These are phyloP conservation scores for Drosophila acutilabella DNA, from an alignment of 2,888 invertebrate species.

Conservation along the genomic window DNA sequence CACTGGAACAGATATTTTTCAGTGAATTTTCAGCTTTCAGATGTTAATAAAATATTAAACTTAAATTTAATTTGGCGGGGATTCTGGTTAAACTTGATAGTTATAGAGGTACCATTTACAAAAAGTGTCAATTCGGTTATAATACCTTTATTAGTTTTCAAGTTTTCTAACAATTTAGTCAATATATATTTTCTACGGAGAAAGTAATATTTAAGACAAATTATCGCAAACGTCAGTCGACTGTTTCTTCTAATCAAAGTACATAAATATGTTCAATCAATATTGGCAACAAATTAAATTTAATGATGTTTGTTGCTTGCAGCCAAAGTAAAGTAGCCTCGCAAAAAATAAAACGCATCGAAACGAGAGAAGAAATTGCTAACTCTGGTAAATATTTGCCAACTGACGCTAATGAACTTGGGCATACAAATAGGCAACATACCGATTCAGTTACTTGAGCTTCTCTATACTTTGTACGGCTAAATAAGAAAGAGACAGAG, in stretches of 20 bases:
- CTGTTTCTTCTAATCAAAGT: constrained; percentile 3
- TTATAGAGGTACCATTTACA: too few relatives aligned
- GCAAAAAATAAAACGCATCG: not conserved
- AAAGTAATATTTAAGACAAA: too few relatives aligned
- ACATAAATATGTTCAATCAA: constrained; percentile 58
- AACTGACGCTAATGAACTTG: constrained; percentile 80
- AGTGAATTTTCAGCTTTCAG: too few relatives aligned
- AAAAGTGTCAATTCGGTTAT: too few relatives aligned
- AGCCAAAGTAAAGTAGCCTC: constrained; percentile 50
- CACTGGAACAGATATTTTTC: too few relatives aligned
- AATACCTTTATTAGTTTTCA: too few relatives aligned
- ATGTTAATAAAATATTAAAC: too few relatives aligned
- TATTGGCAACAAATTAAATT: constrained; percentile 79
- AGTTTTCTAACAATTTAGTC: too few relatives aligned
- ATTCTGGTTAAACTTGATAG: too few relatives aligned
- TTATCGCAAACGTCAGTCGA: not conserved
- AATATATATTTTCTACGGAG: too few relatives aligned
- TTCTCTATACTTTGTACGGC: not conserved
- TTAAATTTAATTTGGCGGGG: too few relatives aligned
- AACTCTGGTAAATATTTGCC: constrained; percentile 74
- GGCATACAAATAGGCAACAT: constrained; percentile 69
- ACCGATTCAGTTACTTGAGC: constrained; percentile 13
- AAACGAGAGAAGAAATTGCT: constrained; percentile 54
- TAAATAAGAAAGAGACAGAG: not conserved
- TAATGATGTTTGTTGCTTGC: constrained; percentile 74